Base-by-base conservation (phyloP, 2,888 invertebrate genomes). In the Saturnia pavonia region DNA sequence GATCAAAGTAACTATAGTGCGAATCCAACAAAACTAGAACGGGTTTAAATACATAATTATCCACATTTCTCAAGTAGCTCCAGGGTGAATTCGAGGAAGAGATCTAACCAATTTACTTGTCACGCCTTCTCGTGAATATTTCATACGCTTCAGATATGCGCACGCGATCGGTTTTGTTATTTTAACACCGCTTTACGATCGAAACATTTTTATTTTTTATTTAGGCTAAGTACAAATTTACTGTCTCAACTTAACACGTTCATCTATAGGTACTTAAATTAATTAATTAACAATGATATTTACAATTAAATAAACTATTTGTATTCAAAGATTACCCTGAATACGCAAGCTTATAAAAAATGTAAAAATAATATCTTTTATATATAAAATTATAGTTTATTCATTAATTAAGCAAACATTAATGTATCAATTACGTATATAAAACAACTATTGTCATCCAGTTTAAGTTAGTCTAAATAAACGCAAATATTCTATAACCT, bases 11-110 rank as follows among this genome's bases (percentile, higher is more conserved):
- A 40, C n/a, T n/a, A 19, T 19, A 8, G 40, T n/a, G 19, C 40
- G 22, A 65, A 40, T 65, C 40, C 57, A 60, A 65, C 8, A 65
- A 9, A 65, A 65, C 11, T 65, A n/a, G 12, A 40, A 65, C 8
- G 65, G n/a, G 65, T 65, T 65, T 65, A 65, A 65, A 40, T 65
- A 65, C 65, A 65, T 65, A 65, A 65, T 65, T n/a, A 65, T 65
- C 65, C 19, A 65, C n/a, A 40, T 40, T 8, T n/a, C 65, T 65
- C n/a, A n/a, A 65, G 34, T 65, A 65, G 40, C 65, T 40, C 8
- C 7, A 22, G n/a, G 65, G 65, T 65, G 65, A 60, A 14, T 60
- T 19, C 65, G 40, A 40, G 65, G 34, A 34, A 65, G 65, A 40
- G 22, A 65, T 40, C 65, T 40, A n/a, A 34, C 40, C 65, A 65